Conservation (phyloP, 2,797 vertebrate species). For the Onychomys leucogaster region DNA sequence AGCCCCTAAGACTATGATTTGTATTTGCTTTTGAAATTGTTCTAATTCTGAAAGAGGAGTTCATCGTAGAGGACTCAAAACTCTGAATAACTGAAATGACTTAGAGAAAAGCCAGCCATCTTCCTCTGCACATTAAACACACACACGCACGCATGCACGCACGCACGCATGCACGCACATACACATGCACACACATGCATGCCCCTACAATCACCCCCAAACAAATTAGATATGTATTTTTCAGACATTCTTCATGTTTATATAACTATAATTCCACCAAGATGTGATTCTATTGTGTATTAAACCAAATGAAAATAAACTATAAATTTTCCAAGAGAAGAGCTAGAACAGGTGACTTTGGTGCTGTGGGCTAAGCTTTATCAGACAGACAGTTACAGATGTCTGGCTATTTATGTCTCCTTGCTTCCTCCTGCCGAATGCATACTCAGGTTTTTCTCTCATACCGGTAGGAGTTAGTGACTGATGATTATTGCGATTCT, state of each 20-base stretch:
- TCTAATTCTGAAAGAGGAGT: constrained; percentile 8
- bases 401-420: not conserved
- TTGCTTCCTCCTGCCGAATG: not conserved
- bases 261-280: not conserved
- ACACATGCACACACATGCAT: not conserved
- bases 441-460: not conserved
- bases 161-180: too few relatives aligned
- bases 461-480: not conserved
- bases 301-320: not conserved
- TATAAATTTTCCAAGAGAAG: constrained; percentile 19
- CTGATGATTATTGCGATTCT: not conserved
- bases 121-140: not conserved
- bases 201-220: not conserved
- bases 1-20: not conserved
- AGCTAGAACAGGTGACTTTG: not conserved
- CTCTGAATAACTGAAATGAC: not conserved
- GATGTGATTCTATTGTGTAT: not conserved
- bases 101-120: not conserved
- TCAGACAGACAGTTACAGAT: not conserved
- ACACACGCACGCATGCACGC: not conserved
- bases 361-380: not conserved
- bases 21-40: not conserved
- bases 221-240: not conserved
- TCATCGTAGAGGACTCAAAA: not conserved
- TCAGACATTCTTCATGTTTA: not conserved